Percentiles rank a stretch among this genome's conserved stretches.
Conservation (phyloP, 1,140 invertebrate genomes). For the Drosophila repleta region DNA sequence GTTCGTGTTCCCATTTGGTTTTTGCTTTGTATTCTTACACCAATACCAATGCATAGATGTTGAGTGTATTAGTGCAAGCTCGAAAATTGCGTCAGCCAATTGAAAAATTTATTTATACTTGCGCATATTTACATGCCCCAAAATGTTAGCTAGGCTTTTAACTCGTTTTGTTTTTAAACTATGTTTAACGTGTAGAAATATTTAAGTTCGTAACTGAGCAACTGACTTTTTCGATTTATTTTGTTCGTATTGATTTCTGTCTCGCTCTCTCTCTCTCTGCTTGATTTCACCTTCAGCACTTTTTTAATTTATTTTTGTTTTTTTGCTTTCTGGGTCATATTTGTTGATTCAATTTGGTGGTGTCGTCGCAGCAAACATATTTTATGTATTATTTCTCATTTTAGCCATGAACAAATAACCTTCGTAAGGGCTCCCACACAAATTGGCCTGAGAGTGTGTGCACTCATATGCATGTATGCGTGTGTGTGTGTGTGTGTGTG, state of each 20-base stretch:
- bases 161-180: constrained; percentile 15
- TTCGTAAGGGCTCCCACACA: constrained; percentile 42
- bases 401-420: constrained; percentile 45
- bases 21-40: constrained; percentile 59
- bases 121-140: constrained; percentile 27
- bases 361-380: constrained; percentile 31
- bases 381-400: constrained; percentile 33
- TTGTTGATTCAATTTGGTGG: constrained; percentile 79
- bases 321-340: constrained; percentile 74
- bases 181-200: constrained; percentile 4
- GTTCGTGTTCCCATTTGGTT: constrained; percentile 73
- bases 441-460: constrained; percentile 21
- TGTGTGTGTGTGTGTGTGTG: constrained; percentile 35
- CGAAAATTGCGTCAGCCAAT: constrained; percentile 78
- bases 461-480: too few species aligned
- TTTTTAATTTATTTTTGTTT: constrained; percentile 59
- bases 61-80: constrained; percentile 44
- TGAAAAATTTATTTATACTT: constrained; percentile 53
- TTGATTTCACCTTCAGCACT: constrained; percentile 73
- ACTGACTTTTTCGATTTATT: not conserved
- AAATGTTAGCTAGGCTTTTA: constrained; percentile 25
- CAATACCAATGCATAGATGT: constrained; percentile 38
- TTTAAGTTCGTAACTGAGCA: not conserved
- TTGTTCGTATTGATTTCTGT: constrained; percentile 1
- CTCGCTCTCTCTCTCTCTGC: constrained; percentile 32